These are phyloP conservation scores for Lamellibrachia columna DNA, from an alignment of 2,888 invertebrate species.

Conservation along the genomic window DNA sequence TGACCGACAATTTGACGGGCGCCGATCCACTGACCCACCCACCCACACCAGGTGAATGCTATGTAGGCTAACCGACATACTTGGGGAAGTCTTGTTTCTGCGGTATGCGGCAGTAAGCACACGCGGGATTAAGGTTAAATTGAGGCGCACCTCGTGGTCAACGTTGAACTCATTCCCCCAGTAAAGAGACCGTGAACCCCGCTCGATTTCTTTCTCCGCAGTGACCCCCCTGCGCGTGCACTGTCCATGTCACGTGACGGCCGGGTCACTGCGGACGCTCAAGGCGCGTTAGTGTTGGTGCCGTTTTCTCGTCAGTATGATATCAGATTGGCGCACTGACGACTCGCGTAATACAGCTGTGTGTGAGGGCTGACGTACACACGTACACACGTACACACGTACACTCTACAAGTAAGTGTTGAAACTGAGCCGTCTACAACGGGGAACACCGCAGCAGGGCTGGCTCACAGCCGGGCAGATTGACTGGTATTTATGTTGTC, in stretches of 20 bases:
- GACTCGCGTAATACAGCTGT: background rate
- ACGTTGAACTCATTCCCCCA: background rate
- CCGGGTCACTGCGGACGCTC: conserved; percentile 5
- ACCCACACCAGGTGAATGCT: background rate
- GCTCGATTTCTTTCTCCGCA: background rate
- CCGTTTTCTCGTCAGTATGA: background rate
- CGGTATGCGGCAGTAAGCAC: background rate
- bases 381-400: background rate
- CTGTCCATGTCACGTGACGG: background rate
- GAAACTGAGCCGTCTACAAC: background rate
- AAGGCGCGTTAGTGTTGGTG: background rate
- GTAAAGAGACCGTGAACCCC: background rate
- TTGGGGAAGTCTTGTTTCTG: background rate
- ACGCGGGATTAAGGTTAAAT: background rate
- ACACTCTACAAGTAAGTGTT: background rate
- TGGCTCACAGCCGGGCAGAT: too few species aligned
- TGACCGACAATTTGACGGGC: too few species aligned
- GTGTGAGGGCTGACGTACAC: background rate
- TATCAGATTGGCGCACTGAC: background rate
- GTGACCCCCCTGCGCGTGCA: background rate
- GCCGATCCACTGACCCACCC: too few species aligned
- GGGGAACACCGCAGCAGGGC: background rate
- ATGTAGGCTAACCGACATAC: background rate
- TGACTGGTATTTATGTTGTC: too few species aligned
- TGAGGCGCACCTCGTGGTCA: background rate